phyloP scores from a whole-genome alignment of 1,140 invertebrate species.

The Drosophila hydei region DNA sequence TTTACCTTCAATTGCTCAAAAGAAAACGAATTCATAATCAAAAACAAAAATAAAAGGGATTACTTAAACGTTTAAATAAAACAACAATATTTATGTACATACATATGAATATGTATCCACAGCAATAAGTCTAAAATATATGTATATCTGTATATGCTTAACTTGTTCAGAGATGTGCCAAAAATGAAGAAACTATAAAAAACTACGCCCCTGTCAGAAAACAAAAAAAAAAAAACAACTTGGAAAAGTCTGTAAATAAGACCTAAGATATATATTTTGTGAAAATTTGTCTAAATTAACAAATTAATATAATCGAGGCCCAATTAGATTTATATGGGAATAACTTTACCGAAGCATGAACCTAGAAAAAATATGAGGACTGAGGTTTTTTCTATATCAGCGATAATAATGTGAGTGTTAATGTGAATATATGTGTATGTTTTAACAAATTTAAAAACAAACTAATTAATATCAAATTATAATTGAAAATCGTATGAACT shows the following conservation, averaged over 20 bases:
- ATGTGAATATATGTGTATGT: conserved; percentile 31
- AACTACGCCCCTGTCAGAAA: conserved; percentile 14
- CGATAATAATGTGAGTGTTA: conserved; percentile 42
- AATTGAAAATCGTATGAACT: conserved; percentile 30
- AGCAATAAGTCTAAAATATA: conserved; percentile 33
- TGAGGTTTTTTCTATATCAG: conserved; percentile 41
- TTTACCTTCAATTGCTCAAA: conserved; percentile 60
- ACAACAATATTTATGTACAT: conserved; percentile 21
- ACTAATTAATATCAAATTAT: conserved; percentile 49
- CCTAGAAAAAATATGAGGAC: conserved; percentile 40
- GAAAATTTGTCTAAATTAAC: conserved; percentile 39
- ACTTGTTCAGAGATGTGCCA: conserved; percentile 58
- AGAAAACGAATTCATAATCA: conserved; percentile 29
- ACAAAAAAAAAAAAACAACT: conserved; percentile 17
- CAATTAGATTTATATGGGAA: conserved; percentile 18
- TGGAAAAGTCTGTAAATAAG: conserved; percentile 35
- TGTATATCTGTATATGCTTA: conserved; percentile 34
- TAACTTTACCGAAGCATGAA: conserved; percentile 16
- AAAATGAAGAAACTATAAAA: conserved; percentile 31
- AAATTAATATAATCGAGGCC: conserved; percentile 27
- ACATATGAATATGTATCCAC: conserved; percentile 42
- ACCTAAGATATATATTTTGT: conserved; percentile 30
- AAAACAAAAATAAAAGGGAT: conserved; percentile 22
- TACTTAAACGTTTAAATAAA: conserved; percentile 23
- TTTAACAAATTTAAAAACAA: conserved; percentile 23